Conservation (phyloP, 2,888 invertebrate species). For the Gastrophysa polygoni region DNA sequence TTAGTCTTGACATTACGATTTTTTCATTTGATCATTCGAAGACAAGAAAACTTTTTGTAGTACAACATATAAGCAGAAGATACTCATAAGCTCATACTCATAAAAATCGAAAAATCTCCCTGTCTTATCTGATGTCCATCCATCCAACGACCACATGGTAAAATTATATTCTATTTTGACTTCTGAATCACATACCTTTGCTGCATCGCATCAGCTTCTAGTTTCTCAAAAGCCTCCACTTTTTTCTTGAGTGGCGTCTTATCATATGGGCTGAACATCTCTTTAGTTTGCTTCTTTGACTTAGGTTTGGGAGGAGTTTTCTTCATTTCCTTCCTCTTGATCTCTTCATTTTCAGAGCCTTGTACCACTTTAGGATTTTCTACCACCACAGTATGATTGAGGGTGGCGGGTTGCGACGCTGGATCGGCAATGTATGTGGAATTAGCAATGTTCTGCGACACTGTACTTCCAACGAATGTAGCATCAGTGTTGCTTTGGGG, state of each 20-base stretch:
- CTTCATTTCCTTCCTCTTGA: conserved; percentile 25
- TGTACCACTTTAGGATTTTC: conserved; percentile 31
- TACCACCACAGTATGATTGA: conserved; percentile 36
- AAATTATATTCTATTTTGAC: too few species aligned
- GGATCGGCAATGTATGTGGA: conserved; percentile 15
- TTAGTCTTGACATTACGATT: too few species aligned
- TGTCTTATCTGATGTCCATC: too few species aligned
- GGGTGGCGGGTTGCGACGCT: background rate
- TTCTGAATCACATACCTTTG: background rate
- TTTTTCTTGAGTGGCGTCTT: conserved; percentile 67
- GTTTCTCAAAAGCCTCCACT: conserved; percentile 66
- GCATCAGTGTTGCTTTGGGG: conserved; percentile 9
- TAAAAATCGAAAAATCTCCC: too few species aligned
- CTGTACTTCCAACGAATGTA: conserved; percentile 12
- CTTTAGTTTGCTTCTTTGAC: conserved; percentile 34
- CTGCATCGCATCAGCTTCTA: conserved; percentile 23
- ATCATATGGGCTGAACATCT: conserved; percentile 63
- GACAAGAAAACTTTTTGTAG: too few species aligned
- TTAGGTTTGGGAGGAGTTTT: conserved; percentile 34
- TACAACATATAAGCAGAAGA: too few species aligned
- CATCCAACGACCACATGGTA: too few species aligned
- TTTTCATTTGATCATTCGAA: too few species aligned
- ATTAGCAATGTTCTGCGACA: too few species aligned
- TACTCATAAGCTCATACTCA: too few species aligned
- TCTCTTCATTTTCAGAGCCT: background rate